phyloP scores from a whole-genome alignment of 53 echinoderm and acorn worm genomes.

The Mesocentrotus franciscanus region DNA sequence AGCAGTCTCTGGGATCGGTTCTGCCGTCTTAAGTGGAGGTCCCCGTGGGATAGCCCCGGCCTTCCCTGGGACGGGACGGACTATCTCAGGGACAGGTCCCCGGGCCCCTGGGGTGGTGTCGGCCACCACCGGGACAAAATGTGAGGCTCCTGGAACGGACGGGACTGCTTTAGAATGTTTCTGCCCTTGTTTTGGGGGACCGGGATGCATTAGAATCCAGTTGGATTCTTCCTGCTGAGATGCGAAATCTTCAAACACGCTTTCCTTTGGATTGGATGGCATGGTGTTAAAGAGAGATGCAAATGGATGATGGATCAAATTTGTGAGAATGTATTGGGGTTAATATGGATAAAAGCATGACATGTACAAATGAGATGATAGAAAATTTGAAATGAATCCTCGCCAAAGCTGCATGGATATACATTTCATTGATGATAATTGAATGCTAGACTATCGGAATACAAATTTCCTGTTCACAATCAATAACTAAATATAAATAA shows the following conservation, averaged over 20 bases:
- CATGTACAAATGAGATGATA: neutral
- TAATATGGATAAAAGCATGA: neutral
- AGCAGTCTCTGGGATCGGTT: neutral
- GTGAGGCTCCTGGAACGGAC: neutral
- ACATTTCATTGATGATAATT: no score
- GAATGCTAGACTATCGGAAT: no score
- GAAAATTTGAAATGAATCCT: no score
- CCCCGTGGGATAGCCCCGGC: neutral
- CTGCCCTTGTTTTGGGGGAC: neutral
- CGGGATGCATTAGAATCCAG: slow-evolving; percentile 31
- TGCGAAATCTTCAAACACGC: slow-evolving; percentile 17
- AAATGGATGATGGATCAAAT: neutral
- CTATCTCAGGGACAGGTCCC: slow-evolving; percentile 18
- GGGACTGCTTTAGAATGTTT: neutral
- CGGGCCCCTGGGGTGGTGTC: neutral
- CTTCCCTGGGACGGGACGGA: slow-evolving; percentile 35
- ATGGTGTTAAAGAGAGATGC: neutral
- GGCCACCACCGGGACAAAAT: slow-evolving; percentile 48
- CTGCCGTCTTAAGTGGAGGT: neutral
- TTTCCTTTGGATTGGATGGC: neutral
- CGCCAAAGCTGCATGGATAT: no score
- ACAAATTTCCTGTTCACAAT: no score
- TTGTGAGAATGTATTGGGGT: neutral
- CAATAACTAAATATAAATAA: no score
- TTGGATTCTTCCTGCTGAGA: slow-evolving; percentile 19